Evolutionary conservation across 2,113 vertebrate species (phyloP), one percentile per base, ranked within the genome.

Genomic region (Hippocampus mohnikei): DNA sequence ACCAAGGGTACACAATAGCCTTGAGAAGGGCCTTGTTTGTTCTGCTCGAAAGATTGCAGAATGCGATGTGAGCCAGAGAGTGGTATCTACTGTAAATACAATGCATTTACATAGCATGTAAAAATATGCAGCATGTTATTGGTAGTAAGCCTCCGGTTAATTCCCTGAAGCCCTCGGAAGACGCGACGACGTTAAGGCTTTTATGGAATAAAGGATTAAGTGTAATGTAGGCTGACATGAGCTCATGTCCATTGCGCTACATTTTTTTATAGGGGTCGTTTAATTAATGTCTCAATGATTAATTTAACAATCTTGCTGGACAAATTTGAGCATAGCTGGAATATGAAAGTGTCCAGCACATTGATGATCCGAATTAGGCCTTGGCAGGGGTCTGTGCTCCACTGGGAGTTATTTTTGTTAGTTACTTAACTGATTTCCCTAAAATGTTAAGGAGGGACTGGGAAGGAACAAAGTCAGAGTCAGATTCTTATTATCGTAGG

Each of bases 11-110:
- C 59, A 65, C 23, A 9, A 18, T 56, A 56, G 40, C 58, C n/a
- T 41, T 60, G 69, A 70, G n/a, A 70, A 77, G 70, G 33, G 33
- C 67, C 15, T 60, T 60, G 25, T 33, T 33, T 33, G 27, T 16
- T 58, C 11, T 58, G 3, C 23, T 9, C 9, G 3, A 33, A 33
- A 33, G 58, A 33, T 15, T 60, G 56, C 8, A 59, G 4, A 5
- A 8, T 27, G 55, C 1, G 15, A 58, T 58, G 25, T 58, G 23
- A 27, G 25, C 29, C 58, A 33, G 27, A 16, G 15, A 29, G 27
- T 5, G 27, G 12, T 55, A 55, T n/a, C n/a, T 25, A 13, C n/a
- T 56, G 15, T 33, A 8, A 2, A 59, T 29, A 18, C 1, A 58
- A 29, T 33, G 3, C 15, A 59, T 29, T 59, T 13, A 29, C 11